Conservation (phyloP, 1,140 invertebrate genomes). For the Lineus longissimus region DNA sequence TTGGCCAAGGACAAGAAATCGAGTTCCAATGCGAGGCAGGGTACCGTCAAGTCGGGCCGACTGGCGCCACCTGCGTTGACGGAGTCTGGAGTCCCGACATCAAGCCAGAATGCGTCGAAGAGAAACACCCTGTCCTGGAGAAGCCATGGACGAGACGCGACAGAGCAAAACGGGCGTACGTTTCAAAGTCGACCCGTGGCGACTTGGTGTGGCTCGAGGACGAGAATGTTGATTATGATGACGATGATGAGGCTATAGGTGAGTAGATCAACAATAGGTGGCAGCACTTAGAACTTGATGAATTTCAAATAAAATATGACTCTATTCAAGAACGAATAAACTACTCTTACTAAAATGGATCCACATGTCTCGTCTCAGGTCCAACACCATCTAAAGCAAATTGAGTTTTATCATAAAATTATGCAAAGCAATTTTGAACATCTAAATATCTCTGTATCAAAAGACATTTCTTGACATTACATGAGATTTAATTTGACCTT, state of each 20-base stretch:
- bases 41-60: conserved; percentile 77
- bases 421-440: too few relatives aligned
- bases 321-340: neutral
- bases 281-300: neutral
- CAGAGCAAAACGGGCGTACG: neutral
- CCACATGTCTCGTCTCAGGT: too few relatives aligned
- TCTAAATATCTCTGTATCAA: too few relatives aligned
- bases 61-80: conserved; percentile 87
- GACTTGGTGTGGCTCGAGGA: neutral
- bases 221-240: neutral
- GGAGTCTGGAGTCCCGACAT: conserved; percentile 76
- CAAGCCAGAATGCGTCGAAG: conserved; percentile 22
- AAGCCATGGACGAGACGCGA: conserved; percentile 23
- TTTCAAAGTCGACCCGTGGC: neutral
- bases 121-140: conserved; percentile 27
- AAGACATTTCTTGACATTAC: too few relatives aligned
- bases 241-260: neutral
- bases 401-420: too few relatives aligned
- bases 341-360: too few relatives aligned
- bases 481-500: too few relatives aligned
- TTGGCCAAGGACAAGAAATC: conserved; percentile 63
- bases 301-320: neutral
- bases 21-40: conserved; percentile 89
- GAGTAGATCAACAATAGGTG: neutral
- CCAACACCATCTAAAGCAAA: too few relatives aligned